Conservation (phyloP, 2,113 vertebrate species). For the Mormoops blainvillei region DNA sequence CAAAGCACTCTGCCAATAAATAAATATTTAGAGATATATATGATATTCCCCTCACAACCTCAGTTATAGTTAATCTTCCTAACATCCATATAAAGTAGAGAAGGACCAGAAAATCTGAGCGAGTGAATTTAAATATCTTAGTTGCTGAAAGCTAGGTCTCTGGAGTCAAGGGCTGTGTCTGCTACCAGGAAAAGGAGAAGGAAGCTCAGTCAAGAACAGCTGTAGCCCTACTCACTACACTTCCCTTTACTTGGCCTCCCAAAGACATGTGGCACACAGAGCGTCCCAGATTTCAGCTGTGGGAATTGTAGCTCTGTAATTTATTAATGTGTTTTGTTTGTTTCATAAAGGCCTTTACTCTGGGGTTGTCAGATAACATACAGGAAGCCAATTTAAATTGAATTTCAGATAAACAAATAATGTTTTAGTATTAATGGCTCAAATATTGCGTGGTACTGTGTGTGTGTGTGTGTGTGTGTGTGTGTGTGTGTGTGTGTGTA, state of each 20-base stretch:
- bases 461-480: background rate
- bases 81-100: background rate
- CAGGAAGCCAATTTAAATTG: background rate
- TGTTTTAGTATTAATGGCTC: background rate
- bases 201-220: background rate
- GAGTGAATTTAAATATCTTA: conserved; percentile 28
- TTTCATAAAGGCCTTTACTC: conserved; percentile 2
- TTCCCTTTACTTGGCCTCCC: conserved; percentile 36
- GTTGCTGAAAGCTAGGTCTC: conserved; percentile 26
- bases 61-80: background rate
- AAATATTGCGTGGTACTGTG: background rate
- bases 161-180: background rate
- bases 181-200: conserved; percentile 11
- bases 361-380: background rate
- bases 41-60: background rate
- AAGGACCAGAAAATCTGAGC: background rate
- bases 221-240: background rate
- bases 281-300: background rate
- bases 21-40: background rate
- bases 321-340: conserved; percentile 39
- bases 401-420: conserved; percentile 21
- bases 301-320: conserved; percentile 7
- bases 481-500: background rate
- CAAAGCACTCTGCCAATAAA: background rate
- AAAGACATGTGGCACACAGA: conserved; percentile 6